Base-by-base conservation (phyloP, 2,888 invertebrate genomes). In the Melieria picta region DNA sequence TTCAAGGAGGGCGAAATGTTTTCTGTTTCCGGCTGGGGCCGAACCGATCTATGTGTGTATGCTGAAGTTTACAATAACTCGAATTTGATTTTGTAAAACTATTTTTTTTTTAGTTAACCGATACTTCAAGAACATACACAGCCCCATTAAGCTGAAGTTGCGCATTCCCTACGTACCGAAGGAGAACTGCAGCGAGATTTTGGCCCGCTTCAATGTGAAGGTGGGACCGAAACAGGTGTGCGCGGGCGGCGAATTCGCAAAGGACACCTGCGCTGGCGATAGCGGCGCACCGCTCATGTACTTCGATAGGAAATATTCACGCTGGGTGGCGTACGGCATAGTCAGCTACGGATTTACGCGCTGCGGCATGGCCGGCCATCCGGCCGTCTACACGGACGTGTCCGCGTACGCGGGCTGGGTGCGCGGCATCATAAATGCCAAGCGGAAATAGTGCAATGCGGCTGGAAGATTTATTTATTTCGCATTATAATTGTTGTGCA, bases 241-340 rank as follows among this genome's bases (percentile, higher is more conserved):
- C 79, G 93, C 93, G 9, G 94, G 94, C 4, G 92, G 94, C 0
- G 88, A 88, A 52, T 89, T 87, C 69, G 89, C 90, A 4, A 89
- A 91, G 79, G 94, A 94, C 80, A 91, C 93, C 0, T 94, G 94
- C 79, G 89, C 88, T 13, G 94, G 94, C 0, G 87, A 87, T 62
- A 85, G 93, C 0, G 94, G 94, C 0, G 93, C 93, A 4, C 93
- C 94, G 0, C 85, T 94, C 5, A 93, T 94, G 93, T 88, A 84
- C 76, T 84, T 84, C 58, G 85, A 86, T 76, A 81, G 81, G 0
- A 86, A 79, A 62, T 87, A 86, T 46, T 84, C 87, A 0, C 86
- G 88, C 0, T 91, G 91, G 90, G 89, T 90, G 67, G 80, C 88
- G 0, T 88, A 91, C 4, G 93, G 91, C 0, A 86, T 93, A 2